Conservation (phyloP, 2,113 vertebrate species). For the Platysternon megacephalum region DNA sequence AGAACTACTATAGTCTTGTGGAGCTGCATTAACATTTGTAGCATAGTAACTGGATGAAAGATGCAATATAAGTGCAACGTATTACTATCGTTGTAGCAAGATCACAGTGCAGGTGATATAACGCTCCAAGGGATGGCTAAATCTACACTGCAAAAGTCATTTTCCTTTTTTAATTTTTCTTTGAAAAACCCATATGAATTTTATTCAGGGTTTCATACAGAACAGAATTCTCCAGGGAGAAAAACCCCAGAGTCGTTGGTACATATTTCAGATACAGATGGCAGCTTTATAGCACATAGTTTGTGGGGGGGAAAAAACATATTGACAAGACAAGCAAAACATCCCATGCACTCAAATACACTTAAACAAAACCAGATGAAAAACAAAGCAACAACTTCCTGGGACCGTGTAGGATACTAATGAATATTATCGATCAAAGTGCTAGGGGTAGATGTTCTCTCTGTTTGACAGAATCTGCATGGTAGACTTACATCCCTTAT, state of each 20-base stretch:
- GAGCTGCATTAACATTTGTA: not conserved
- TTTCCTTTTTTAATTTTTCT: not conserved
- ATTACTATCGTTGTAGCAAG: not conserved
- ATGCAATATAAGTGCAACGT: not conserved
- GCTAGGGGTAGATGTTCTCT: not conserved
- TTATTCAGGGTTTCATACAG: slow-evolving; percentile 34
- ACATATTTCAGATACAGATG: slow-evolving; percentile 40
- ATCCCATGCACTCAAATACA: slow-evolving; percentile 14
- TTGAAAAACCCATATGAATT: slow-evolving; percentile 27
- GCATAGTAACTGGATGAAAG: not conserved
- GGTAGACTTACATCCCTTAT: not conserved
- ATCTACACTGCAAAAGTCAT: not conserved
- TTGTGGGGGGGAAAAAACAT: slow-evolving; percentile 20
- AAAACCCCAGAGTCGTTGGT: not conserved
- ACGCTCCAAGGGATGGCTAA: not conserved
- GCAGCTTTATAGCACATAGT: slow-evolving; percentile 41
- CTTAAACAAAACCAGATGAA: slow-evolving; percentile 50
- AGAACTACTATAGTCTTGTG: not conserved
- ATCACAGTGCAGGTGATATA: not conserved
- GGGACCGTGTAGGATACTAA: not conserved
- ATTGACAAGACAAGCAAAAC: slow-evolving; percentile 52
- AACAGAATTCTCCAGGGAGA: slow-evolving; percentile 18
- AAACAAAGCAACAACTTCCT: slow-evolving; percentile 43
- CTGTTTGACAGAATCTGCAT: slow-evolving; percentile 17
- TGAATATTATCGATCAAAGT: slow-evolving; percentile 23